Conservation (phyloP, 2,888 invertebrate genomes). For the Dynastes maya region DNA sequence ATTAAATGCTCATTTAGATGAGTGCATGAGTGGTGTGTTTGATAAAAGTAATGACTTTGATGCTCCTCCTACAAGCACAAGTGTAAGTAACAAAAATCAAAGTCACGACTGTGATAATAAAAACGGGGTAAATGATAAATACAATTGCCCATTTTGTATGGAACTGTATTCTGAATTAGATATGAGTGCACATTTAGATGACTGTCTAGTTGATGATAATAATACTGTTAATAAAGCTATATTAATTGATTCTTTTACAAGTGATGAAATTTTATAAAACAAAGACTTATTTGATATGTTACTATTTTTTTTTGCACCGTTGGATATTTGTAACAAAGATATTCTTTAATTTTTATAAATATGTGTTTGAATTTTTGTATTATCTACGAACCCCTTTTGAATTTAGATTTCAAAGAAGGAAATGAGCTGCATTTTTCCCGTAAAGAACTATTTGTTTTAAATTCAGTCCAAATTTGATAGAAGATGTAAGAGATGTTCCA, state of each 20-base stretch:
- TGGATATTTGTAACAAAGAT: slow-evolving; percentile 5
- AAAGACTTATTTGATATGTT: neutral
- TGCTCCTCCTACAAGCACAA: neutral
- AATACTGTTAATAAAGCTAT: slow-evolving; percentile 47
- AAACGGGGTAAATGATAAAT: slow-evolving; percentile 63
- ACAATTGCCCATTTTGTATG: slow-evolving; percentile 78
- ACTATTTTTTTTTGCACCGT: neutral
- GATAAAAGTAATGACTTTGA: slow-evolving; percentile 60
- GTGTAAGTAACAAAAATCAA: neutral
- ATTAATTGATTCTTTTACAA: slow-evolving; percentile 49
- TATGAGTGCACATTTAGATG: slow-evolving; percentile 77
- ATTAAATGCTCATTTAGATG: slow-evolving; percentile 69
- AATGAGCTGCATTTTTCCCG: too few relatives aligned
- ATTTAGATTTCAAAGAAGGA: too few relatives aligned
- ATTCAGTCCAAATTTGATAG: too few relatives aligned
- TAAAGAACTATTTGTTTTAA: too few relatives aligned
- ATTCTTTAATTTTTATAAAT: neutral
- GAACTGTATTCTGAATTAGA: slow-evolving; percentile 70
- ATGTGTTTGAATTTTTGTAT: neutral
- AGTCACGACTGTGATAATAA: slow-evolving; percentile 55
- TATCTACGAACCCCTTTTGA: neutral
- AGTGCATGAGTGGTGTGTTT: slow-evolving; percentile 68
- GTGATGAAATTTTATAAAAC: slow-evolving; percentile 50
- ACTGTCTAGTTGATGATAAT: slow-evolving; percentile 64
- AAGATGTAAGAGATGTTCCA: too few relatives aligned